phyloP scores from a whole-genome alignment of 30 jellyfish, hydroid and myxozoan genomes.

The Cassiopea xamachana region DNA sequence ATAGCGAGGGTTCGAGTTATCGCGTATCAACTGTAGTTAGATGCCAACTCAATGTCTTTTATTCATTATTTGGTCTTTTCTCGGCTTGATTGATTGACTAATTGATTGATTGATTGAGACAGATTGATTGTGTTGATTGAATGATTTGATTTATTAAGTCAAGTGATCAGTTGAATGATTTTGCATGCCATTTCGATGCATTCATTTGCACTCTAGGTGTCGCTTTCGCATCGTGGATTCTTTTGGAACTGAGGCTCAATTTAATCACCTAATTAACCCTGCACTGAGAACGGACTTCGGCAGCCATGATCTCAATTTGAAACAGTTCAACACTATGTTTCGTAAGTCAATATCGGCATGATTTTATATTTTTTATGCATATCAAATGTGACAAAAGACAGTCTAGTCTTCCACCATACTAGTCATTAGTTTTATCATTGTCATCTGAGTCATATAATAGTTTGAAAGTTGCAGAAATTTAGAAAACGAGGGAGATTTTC shows the following conservation, averaged over 20 bases:
- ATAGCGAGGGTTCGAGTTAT: too few relatives aligned
- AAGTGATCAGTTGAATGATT: slow-evolving; percentile 1
- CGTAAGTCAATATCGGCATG: slow-evolving; percentile 63
- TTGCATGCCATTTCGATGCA: not conserved
- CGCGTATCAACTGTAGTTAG: too few relatives aligned
- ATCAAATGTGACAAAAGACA: too few relatives aligned
- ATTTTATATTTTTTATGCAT: not conserved
- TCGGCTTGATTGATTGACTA: not conserved
- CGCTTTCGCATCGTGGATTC: slow-evolving; percentile 93
- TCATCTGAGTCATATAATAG: not conserved
- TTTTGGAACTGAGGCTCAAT: slow-evolving; percentile 99
- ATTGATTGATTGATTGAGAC: not conserved
- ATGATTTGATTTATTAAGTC: not conserved
- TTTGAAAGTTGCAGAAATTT: too few relatives aligned
- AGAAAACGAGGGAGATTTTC: too few relatives aligned
- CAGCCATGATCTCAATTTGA: slow-evolving; percentile 69
- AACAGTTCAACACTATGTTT: slow-evolving; percentile 95
- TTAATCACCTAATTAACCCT: slow-evolving; percentile 68
- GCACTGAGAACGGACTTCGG: slow-evolving; percentile 59
- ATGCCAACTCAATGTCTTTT: too few relatives aligned
- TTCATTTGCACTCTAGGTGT: slow-evolving; percentile 66
- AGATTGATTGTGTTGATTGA: not conserved
- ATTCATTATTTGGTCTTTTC: not conserved
- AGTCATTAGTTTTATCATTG: not conserved
- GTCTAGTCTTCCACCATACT: not conserved